phyloP scores from a whole-genome alignment of 1,140 invertebrate species.

The Nixonia krombeini region DNA sequence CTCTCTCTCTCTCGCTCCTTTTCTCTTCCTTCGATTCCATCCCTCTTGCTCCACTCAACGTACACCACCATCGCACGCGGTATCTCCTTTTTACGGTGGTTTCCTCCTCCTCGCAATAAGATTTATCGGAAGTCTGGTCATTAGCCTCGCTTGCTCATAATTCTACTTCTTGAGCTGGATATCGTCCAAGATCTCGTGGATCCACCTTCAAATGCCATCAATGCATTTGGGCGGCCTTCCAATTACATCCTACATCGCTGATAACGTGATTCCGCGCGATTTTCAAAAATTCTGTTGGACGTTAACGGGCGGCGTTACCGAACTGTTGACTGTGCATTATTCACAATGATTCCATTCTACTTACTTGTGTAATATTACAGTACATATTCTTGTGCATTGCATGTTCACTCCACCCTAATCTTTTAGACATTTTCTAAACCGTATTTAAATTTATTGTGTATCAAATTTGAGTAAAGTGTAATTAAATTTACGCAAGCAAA shows the following conservation, averaged over 20 bases:
- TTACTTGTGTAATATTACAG: no score
- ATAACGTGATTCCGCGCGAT: constrained; percentile 38
- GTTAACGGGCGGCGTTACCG: no score
- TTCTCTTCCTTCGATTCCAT: constrained; percentile 20
- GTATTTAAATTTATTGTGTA: no score
- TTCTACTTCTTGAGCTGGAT: constrained; percentile 41
- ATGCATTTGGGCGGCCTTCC: constrained; percentile 34
- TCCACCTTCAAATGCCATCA: constrained; percentile 34
- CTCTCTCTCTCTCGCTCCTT: constrained; percentile 7
- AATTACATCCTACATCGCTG: constrained; percentile 34
- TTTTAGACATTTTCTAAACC: no score
- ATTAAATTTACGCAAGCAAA: no score
- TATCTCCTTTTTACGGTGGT: constrained; percentile 37
- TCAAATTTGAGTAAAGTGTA: no score
- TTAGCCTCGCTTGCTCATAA: constrained; percentile 47
- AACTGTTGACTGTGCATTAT: no score
- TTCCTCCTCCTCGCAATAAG: constrained; percentile 10
- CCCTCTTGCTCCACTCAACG: constrained; percentile 19
- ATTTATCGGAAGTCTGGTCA: constrained; percentile 47
- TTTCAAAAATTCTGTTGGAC: no score
- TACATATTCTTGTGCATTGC: no score
- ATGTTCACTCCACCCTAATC: no score
- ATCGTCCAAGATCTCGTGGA: constrained; percentile 42
- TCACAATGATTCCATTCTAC: no score
- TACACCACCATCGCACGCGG: constrained; percentile 27